These are phyloP conservation scores for Labroides dimidiatus DNA, from an alignment of 2,797 vertebrate genomes.

Conservation along the genomic window DNA sequence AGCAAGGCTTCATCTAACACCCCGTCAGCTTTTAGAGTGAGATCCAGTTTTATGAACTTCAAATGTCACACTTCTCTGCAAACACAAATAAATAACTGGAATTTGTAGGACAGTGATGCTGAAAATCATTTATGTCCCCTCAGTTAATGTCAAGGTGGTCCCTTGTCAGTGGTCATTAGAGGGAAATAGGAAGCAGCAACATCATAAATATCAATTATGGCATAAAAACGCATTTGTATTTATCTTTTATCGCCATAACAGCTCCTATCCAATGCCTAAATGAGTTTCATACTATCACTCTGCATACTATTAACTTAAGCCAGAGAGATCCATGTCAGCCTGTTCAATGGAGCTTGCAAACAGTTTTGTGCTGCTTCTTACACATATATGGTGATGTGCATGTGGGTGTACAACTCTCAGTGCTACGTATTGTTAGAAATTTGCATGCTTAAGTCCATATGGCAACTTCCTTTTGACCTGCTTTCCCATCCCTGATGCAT, in stretches of 20 bases:
- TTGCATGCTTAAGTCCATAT: constrained; percentile 96
- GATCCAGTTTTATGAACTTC: constrained; percentile 16
- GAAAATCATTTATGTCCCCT: constrained; percentile 2
- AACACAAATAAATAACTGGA: constrained; percentile 28
- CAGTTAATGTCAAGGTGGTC: not conserved
- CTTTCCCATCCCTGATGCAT: constrained; percentile 94
- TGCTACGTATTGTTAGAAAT: constrained; percentile 88
- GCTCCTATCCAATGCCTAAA: constrained; percentile 2
- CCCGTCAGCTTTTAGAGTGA: constrained; percentile 6
- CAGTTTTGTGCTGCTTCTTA: constrained; percentile 37
- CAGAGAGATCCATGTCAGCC: constrained; percentile 28
- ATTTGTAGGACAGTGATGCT: constrained; percentile 13
- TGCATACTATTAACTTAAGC: constrained; percentile 22
- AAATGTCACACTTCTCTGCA: constrained; percentile 5
- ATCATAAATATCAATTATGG: constrained; percentile 12
- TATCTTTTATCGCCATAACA: constrained; percentile 14
- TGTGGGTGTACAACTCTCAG: constrained; percentile 69
- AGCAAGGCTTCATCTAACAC: not conserved
- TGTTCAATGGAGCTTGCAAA: constrained; percentile 41
- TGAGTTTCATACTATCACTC: constrained; percentile 7
- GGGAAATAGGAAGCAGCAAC: constrained; percentile 2
- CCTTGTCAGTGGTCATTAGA: not conserved
- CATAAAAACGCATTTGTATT: constrained; percentile 18
- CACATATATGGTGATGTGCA: constrained; percentile 54
- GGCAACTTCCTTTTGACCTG: constrained; percentile 97